Base-by-base conservation (phyloP, 2,888 invertebrate genomes). In the Philereme vetulata region DNA sequence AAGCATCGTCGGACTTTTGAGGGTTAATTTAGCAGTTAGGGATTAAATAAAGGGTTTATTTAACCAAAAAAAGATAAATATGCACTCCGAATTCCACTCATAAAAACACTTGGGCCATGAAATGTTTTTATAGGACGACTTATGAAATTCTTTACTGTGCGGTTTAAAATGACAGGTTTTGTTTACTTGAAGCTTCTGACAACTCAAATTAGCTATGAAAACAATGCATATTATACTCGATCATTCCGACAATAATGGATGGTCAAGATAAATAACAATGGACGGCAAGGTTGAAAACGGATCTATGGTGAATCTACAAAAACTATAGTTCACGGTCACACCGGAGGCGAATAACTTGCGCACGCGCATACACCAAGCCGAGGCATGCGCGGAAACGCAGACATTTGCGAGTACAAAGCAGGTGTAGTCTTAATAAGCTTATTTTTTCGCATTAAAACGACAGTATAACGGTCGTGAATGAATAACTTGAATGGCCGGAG, bases 321-420 rank as follows among this genome's bases (percentile, higher is more conserved):
- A 86, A 84, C 76, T 82, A 86, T 85, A 88, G 88, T 88, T 88
- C 88, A 60, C 76, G 87, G 86, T 67, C 86, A 78, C 64, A 72
- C 64, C 68, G 68, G 44, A 21, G 38, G 52, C 21, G 21, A 47
- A 46, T 55, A 36, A 43, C 50, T 45, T 33, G 56, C 56, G 51
- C 58, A 21, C 50, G 47, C 47, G 47, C 49, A 65, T 21, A 48
- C 5, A 36, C 47, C 56, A 46, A 45, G n/a, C n/a, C 21, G 21
- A 21, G 49, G 68, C 72, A 73, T 76, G 82, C 79, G 76, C 82
- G 82, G 81, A 87, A 81, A 76, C 76, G 78, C 76, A 80, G 87
- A 87, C 89, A 90, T 90, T 90, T 83, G 71, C 72, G 66, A 4
- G 10, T 66, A 75, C 72, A 69, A 62, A 81, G 86, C 85, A 90